phyloP scores from a whole-genome alignment of 2,113 vertebrate species.

The Proterorhinus semilunaris region DNA sequence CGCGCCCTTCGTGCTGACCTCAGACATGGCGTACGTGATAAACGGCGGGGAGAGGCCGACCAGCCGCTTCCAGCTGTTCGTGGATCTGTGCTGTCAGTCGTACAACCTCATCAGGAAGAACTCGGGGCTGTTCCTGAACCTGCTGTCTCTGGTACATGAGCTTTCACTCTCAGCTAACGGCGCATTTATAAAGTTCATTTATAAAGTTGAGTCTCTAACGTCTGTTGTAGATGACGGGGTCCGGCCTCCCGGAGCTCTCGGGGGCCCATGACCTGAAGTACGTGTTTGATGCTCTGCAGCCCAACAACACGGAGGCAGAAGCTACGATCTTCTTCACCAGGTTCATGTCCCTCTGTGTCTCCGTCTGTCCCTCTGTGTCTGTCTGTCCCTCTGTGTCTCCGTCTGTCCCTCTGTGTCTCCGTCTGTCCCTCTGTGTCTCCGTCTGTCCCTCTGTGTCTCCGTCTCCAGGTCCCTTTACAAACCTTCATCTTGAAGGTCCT shows the following conservation, averaged over 20 bases:
- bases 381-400: neutral
- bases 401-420: neutral
- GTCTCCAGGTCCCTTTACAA: too few relatives aligned
- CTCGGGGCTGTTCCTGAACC: slow-evolving; percentile 92
- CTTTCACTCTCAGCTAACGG: too few relatives aligned
- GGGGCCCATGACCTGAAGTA: slow-evolving; percentile 93
- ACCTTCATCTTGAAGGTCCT: too few relatives aligned
- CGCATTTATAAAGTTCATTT: too few relatives aligned
- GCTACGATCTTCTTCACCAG: slow-evolving; percentile 98
- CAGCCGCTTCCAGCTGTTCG: slow-evolving; percentile 96
- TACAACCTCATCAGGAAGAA: slow-evolving; percentile 97
- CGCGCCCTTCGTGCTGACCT: slow-evolving; percentile 95
- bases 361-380: too few relatives aligned
- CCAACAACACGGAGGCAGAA: slow-evolving; percentile 94
- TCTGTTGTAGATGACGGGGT: slow-evolving; percentile 87
- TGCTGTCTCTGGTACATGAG: slow-evolving; percentile 88
- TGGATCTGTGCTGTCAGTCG: slow-evolving; percentile 95
- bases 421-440: neutral
- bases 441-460: too few relatives aligned
- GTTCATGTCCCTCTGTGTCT: slow-evolving; percentile 62
- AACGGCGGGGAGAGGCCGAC: slow-evolving; percentile 96
- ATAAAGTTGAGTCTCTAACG: too few relatives aligned
- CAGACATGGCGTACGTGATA: slow-evolving; percentile 99
- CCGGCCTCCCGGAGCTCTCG: slow-evolving; percentile 91
- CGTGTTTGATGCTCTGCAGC: slow-evolving; percentile 93